Percentiles rank a stretch among this genome's conserved stretches.
These are phyloP conservation scores for Nycticryphes semicollaris DNA, from an alignment of 2,113 vertebrate genomes.

Conservation along the genomic window DNA sequence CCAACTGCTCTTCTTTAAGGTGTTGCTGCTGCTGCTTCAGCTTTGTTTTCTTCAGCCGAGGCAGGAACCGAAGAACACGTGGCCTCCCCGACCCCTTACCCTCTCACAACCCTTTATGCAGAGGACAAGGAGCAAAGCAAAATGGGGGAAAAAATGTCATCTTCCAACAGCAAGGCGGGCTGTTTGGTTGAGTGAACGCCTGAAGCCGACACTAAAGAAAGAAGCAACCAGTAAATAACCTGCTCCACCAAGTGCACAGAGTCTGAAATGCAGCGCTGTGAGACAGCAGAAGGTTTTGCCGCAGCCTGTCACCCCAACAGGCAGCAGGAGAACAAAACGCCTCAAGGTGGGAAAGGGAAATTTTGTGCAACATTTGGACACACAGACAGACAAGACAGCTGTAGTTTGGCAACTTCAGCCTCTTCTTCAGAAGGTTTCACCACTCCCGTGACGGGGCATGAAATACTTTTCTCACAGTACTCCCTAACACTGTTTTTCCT, in stretches of 20 bases:
- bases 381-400: neutral
- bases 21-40: neutral
- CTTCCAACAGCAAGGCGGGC: neutral
- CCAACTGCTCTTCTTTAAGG: neutral
- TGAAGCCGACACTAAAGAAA: rapidly evolving
- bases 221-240: neutral
- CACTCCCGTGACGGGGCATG: neutral
- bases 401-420: neutral
- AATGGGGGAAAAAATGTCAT: rapidly evolving
- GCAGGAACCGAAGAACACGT: neutral
- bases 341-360: neutral
- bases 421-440: neutral
- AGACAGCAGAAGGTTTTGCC: neutral
- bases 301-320: rapidly evolving
- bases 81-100: neutral
- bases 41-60: neutral
- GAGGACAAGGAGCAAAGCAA: neutral
- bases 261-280: rapidly evolving
- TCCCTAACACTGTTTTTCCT: rapidly evolving
- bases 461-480: neutral
- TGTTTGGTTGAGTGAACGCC: rapidly evolving
- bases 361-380: neutral
- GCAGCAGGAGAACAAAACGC: neutral
- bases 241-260: neutral
- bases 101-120: neutral